Conservation (phyloP, 2,113 vertebrate species). For the Erythrocebus patas region DNA sequence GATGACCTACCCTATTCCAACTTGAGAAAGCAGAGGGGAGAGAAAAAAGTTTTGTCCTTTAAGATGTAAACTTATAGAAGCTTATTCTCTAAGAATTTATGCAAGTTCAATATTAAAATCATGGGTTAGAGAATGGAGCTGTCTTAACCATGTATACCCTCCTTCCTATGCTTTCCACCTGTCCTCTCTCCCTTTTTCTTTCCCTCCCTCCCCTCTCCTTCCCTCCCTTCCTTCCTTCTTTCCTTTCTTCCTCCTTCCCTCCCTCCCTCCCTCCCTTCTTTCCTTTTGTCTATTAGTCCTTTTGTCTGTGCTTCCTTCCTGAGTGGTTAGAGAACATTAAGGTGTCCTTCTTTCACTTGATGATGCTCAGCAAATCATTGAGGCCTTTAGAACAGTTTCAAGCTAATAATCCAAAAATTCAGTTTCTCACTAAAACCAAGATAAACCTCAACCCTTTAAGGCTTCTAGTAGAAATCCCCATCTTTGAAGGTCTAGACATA, state of each 20-base stretch:
- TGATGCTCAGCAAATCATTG: not conserved
- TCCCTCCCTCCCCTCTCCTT: not conserved
- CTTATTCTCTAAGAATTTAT: not conserved
- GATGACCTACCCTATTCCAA: not conserved
- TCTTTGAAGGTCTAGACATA: constrained; percentile 1
- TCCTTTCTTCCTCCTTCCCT: not conserved
- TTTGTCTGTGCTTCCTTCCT: not conserved
- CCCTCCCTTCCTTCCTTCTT: too few species aligned
- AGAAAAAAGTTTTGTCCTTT: not conserved
- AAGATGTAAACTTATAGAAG: not conserved
- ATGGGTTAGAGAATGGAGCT: not conserved
- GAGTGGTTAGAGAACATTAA: not conserved
- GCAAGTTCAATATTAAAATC: not conserved
- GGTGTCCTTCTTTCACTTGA: not conserved
- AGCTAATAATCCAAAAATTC: not conserved
- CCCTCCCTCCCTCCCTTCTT: not conserved
- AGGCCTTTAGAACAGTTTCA: not conserved
- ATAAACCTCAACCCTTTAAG: not conserved
- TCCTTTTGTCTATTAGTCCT: not conserved
- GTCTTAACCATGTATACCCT: not conserved
- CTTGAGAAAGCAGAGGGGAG: not conserved
- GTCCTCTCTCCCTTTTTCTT: not conserved
- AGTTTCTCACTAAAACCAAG: not conserved
- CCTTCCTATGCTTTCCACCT: too few species aligned
- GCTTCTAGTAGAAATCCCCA: not conserved